A percentile compares a stretch with the other conserved stretches of the same genome.
Evolutionary conservation across 2,888 invertebrate genomes (phyloP).

Genomic region (Spodoptera littoralis): DNA sequence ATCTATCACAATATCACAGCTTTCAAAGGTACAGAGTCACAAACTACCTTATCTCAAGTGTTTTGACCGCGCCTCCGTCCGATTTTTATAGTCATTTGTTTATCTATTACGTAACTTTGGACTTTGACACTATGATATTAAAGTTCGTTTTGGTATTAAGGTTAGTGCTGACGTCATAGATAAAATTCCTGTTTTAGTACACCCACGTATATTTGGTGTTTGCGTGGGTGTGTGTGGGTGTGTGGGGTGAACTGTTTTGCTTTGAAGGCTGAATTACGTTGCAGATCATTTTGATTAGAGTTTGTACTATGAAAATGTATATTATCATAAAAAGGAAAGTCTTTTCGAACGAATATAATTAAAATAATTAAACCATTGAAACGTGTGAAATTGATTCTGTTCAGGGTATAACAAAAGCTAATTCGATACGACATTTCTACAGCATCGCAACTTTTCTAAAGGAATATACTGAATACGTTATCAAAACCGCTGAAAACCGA

Average conservation of each 20-base stretch:
- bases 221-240: slow-evolving; percentile 19
- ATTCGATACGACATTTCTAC: too few relatives aligned
- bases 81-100: slow-evolving; percentile 25
- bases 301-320: too few relatives aligned
- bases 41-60: slow-evolving; percentile 43
- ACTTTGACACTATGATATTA: slow-evolving; percentile 10
- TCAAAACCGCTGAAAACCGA: too few relatives aligned
- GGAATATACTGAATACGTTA: too few relatives aligned
- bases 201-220: slow-evolving; percentile 17
- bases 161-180: slow-evolving; percentile 32
- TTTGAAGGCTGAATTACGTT: slow-evolving; percentile 17
- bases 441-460: too few relatives aligned
- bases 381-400: too few relatives aligned
- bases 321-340: too few relatives aligned
- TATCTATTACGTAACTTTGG: slow-evolving; percentile 11
- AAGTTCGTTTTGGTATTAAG: slow-evolving; percentile 26
- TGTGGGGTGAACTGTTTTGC: slow-evolving; percentile 18
- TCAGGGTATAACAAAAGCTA: too few relatives aligned
- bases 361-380: too few relatives aligned
- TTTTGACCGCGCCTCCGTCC: slow-evolving; percentile 54
- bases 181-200: slow-evolving; percentile 15
- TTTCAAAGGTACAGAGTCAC: slow-evolving; percentile 5
- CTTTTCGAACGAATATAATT: too few relatives aligned
- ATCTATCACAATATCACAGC: slow-evolving; percentile 2
- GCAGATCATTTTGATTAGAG: neutral